A percentile compares a stretch with the other conserved stretches of the same genome.
Evolutionary conservation across 2,888 invertebrate genomes (phyloP).

Genomic region (Rhimphoctona megacephalus): DNA sequence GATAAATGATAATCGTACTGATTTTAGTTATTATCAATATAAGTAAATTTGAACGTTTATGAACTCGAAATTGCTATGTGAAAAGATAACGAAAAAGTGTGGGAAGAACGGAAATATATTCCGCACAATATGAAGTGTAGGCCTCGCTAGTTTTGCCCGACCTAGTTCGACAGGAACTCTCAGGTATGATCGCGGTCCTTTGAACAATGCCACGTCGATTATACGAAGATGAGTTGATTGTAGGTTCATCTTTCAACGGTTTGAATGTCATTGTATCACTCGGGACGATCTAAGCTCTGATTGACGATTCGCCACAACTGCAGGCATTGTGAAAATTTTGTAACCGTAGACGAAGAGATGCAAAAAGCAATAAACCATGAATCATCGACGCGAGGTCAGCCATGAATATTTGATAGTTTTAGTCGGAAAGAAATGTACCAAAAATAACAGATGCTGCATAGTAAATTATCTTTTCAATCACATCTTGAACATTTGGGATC

Average conservation of each 20-base stretch:
- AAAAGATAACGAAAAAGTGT: not conserved
- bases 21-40: not conserved
- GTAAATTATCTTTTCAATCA: not conserved
- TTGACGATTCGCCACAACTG: constrained; percentile 35
- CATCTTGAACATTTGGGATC: not conserved
- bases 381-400: not conserved
- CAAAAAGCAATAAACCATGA: not conserved
- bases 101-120: constrained; percentile 14
- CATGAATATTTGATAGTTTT: not conserved
- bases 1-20: not conserved
- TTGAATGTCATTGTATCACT: constrained; percentile 16
- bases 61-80: not conserved
- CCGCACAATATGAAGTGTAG: not conserved
- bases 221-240: constrained; percentile 61
- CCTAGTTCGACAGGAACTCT: constrained; percentile 63
- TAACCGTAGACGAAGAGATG: not conserved
- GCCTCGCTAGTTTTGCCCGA: constrained; percentile 61
- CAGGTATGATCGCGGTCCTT: constrained; percentile 57
- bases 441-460: not conserved
- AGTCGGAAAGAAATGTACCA: not conserved
- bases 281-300: constrained; percentile 24
- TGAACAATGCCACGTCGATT: constrained; percentile 66
- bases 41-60: not conserved
- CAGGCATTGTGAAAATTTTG: constrained; percentile 18
- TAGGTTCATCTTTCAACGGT: constrained; percentile 41